Percentiles rank a stretch among this genome's conserved stretches.
phyloP scores from a whole-genome alignment of 2,888 invertebrate genomes.

The Lasius platythorax region DNA sequence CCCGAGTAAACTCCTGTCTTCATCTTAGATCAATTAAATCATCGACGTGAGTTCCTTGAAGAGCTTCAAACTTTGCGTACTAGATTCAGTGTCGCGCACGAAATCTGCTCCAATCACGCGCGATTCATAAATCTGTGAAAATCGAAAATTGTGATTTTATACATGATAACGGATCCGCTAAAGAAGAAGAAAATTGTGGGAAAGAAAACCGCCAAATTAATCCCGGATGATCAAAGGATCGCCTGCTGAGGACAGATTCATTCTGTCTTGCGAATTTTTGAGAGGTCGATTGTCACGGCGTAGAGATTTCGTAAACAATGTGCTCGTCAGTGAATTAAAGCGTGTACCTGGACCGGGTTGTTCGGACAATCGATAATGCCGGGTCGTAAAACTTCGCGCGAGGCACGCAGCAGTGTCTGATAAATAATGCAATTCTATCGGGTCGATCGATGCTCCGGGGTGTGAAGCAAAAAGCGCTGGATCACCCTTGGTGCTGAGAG shows the following conservation, averaged over 20 bases:
- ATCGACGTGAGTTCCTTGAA: constrained; percentile 18
- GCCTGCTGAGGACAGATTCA: constrained; percentile 29
- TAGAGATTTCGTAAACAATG: constrained; percentile 10
- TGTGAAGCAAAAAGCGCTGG: constrained; percentile 39
- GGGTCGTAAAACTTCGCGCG: constrained; percentile 60
- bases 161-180: neutral
- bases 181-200: neutral
- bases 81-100: neutral
- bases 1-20: constrained; percentile 18
- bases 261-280: constrained; percentile 30
- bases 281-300: neutral
- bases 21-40: constrained; percentile 49
- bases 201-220: neutral
- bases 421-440: constrained; percentile 65
- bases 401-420: constrained; percentile 52
- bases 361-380: constrained; percentile 66
- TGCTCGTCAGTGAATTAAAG: constrained; percentile 32
- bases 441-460: neutral
- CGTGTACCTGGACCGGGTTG: constrained; percentile 4
- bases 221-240: constrained; percentile 22
- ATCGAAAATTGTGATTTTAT: neutral
- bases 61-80: constrained; percentile 21
- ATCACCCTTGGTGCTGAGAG: constrained; percentile 16
- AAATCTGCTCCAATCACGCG: constrained; percentile 22
- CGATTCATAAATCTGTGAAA: constrained; percentile 22